Conservation (phyloP, 2,888 invertebrate genomes). For the Chrysomela aeneicollis region DNA sequence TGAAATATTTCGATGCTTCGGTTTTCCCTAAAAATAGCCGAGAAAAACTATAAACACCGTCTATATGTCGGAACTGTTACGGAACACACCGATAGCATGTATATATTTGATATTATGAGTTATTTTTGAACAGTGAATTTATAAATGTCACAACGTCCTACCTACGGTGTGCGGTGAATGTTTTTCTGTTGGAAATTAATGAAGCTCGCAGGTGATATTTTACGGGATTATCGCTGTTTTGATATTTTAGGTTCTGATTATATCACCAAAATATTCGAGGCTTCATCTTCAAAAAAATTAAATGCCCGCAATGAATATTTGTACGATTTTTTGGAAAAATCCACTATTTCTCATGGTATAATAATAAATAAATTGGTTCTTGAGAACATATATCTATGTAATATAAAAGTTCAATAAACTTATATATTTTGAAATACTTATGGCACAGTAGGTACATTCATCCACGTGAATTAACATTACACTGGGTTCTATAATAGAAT, state of each 20-base stretch:
- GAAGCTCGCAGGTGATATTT: conserved; percentile 14
- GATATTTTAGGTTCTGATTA: conserved; percentile 16
- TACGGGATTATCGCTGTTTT: conserved; percentile 12
- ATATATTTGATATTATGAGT: conserved; percentile 51
- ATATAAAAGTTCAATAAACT: too few relatives aligned
- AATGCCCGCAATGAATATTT: too few relatives aligned
- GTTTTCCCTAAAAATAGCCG: conserved; percentile 9
- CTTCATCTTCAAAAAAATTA: too few relatives aligned
- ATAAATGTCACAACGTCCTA: conserved; percentile 47
- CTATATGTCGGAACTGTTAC: conserved; percentile 42
- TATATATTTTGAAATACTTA: too few relatives aligned
- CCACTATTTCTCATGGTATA: too few relatives aligned
- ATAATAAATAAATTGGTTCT: too few relatives aligned
- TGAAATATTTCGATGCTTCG: background rate
- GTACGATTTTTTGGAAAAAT: too few relatives aligned
- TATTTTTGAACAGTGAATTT: conserved; percentile 43
- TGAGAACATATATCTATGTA: too few relatives aligned
- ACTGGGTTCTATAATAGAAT: too few relatives aligned
- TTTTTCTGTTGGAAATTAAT: conserved; percentile 17
- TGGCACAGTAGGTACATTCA: too few relatives aligned
- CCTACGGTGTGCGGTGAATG: conserved; percentile 24
- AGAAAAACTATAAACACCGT: conserved; percentile 26
- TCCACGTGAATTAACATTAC: too few relatives aligned
- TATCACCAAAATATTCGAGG: background rate
- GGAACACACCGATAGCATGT: conserved; percentile 49